Base-by-base conservation (phyloP, 2,888 invertebrate genomes). In the Meghimatium bilineatum region DNA sequence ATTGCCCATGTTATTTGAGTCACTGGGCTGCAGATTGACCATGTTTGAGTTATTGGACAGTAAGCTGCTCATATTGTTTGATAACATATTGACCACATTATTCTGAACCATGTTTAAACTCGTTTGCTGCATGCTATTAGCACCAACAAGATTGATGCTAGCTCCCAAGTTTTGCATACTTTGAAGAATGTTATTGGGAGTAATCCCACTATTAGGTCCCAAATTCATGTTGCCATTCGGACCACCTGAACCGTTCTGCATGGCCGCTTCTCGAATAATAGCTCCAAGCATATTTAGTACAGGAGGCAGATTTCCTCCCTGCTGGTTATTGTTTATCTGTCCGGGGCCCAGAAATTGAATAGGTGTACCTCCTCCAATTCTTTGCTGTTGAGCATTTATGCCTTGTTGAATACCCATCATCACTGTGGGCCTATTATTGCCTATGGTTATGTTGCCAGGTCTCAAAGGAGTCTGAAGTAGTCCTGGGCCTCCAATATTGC, bases 251-350 rank as follows among this genome's bases (percentile, higher is more conserved):
- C 81, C 82, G n/a, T 85, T 83, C 66, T 83, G 83, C 75, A 83
- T 80, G 49, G 78, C 84, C 1, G 83, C 76, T 29, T 84, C 86
- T 77, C 85, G 71, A n/a, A 75, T 76, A 44, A 84, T 80, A 34
- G 84, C 81, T 17, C 84, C 84, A 60, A 82, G 82, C 87, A 88
- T 88, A 77, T 88, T 88, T 32, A 87, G 69, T n/a, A 88, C 87
- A 29, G 88, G 87, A 12, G 83, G 85, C 34, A 84, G 36, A 60
- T 78, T 75, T 17, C 52, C 76, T 26, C 71, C 83, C 67, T 83
- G 82, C 44, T 75, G 36, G 72, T 77, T 63, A 36, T 32, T 76
- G 32, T 74, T 81, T 49, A 82, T 75, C 23, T 82, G 63, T 32
- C 38, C 38, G 20, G 76, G 82, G 20, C 77, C 82, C 44, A 82